Conservation (phyloP, 2,888 invertebrate genomes). For the Lithosia quadra region DNA sequence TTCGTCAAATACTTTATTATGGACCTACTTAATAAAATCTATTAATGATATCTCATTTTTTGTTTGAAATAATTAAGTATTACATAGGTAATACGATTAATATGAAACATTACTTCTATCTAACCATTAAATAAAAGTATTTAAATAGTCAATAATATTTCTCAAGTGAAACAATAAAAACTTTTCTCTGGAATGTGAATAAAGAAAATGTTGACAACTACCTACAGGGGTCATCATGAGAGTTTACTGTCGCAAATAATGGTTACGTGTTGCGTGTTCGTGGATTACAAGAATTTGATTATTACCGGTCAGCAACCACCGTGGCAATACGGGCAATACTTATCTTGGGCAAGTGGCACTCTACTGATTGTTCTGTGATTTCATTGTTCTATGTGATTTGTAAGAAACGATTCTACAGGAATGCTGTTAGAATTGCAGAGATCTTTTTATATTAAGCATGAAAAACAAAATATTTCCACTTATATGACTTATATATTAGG, state of each 20-base stretch:
- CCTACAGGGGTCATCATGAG: not conserved
- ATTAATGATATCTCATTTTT: not conserved
- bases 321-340: not conserved
- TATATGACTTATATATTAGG: too few relatives aligned
- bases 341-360: too few relatives aligned
- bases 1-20: not conserved
- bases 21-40: not conserved
- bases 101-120: not conserved
- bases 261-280: not conserved
- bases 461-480: too few relatives aligned
- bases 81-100: not conserved
- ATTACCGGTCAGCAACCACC: not conserved
- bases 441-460: too few relatives aligned
- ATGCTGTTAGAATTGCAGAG: too few relatives aligned
- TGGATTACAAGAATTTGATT: not conserved
- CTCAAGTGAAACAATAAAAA: not conserved
- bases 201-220: not conserved
- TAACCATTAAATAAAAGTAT: not conserved
- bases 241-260: not conserved
- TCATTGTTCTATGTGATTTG: not conserved
- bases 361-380: not conserved
- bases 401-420: not conserved
- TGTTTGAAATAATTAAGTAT: not conserved
- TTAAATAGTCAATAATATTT: not conserved
- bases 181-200: not conserved